These are phyloP conservation scores for Recurvirostra avosetta DNA, from an alignment of 2,113 vertebrate genomes.

Conservation along the genomic window DNA sequence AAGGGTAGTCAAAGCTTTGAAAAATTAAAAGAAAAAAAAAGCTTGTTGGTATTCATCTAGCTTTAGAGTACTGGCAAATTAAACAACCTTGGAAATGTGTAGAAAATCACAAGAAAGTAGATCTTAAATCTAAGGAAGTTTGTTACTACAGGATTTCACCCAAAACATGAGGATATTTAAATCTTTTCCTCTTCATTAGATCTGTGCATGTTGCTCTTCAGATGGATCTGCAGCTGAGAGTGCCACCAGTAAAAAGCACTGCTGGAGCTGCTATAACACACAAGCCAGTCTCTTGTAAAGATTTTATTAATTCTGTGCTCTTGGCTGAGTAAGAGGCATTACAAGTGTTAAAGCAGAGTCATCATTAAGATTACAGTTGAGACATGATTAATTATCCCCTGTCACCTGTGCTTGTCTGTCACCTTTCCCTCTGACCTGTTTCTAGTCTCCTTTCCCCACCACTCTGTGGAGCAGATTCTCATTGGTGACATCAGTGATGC, in stretches of 20 bases:
- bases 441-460: not conserved
- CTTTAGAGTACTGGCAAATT: not conserved
- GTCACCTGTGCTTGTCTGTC: constrained; percentile 11
- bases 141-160: not conserved
- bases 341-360: not conserved
- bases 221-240: not conserved
- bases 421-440: constrained; percentile 24
- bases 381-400: constrained; percentile 37
- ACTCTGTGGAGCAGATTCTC: not conserved
- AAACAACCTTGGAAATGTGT: not conserved
- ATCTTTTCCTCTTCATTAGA: not conserved
- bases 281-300: not conserved
- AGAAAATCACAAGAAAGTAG: not conserved
- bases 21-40: not conserved
- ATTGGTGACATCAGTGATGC: constrained; percentile 36
- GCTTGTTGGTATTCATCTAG: not conserved
- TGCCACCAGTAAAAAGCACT: not conserved
- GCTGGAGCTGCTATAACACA: not conserved
- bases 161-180: not conserved
- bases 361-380: not conserved
- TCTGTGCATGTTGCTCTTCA: not conserved
- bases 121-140: not conserved
- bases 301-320: not conserved
- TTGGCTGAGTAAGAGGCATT: not conserved
- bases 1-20: not conserved